Evolutionary conservation across 2,888 invertebrate genomes (phyloP), one percentile per base, ranked within the genome.

Genomic region (Lycia hirtaria): DNA sequence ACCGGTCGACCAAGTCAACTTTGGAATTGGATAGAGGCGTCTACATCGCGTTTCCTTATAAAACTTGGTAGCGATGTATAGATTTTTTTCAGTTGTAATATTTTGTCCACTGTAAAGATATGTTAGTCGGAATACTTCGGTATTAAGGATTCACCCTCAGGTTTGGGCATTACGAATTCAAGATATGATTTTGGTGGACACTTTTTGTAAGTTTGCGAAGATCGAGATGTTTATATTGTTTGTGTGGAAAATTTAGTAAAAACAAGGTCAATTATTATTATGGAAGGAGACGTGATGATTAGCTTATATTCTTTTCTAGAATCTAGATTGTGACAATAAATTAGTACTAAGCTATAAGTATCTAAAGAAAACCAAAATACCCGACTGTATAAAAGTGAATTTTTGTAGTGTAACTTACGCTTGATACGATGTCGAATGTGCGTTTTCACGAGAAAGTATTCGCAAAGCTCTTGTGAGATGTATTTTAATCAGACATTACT

Each of bases 121-220:
- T 15, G 15, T 26, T 41, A 15, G 41, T 26, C 10, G 15, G 15
- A 5, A 17, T 17, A 26, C 56, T 59, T 45, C 28, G 55, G 49
- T 49, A 41, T 56, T 56, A 59, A 20, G 48, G 45, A 15, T 20
- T 33, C 32, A 33, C 20, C 40, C 19, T 33, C 6, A 50, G 22
- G 35, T 58, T 60, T 43, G 38, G 22, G 44, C 54, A 45, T 57
- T 56, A 44, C 24, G 51, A 53, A 40, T 54, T 56, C 50, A 37
- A 52, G 44, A 54, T 58, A 62, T 57, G 52, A 41, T 56, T 55
- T 47, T 38, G 40, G 19, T 37, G 26, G 41, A 30, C 51, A 56
- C 22, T 41, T 56, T 51, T 56, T 47, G 26, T 12, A 40, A 9
- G 15, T 45, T 28, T 12, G 2, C 19, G 4, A 32, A 22, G 24